Percentiles rank a stretch among this genome's conserved stretches.
These are phyloP conservation scores for Entosphenus tridentatus DNA, from an alignment of 2,113 vertebrate species.

Conservation along the genomic window DNA sequence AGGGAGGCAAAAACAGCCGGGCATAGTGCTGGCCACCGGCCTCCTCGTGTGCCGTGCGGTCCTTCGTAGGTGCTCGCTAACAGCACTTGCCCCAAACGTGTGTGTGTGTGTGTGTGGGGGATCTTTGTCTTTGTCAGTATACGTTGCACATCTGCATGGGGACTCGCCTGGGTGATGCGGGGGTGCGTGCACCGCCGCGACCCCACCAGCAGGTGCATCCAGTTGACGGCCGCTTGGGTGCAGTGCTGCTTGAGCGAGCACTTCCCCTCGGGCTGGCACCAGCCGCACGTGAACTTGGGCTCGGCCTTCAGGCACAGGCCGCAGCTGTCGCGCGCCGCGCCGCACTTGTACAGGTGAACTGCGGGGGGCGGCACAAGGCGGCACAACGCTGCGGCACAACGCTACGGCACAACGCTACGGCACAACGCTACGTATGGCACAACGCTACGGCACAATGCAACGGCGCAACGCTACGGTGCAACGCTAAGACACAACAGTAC, in stretches of 20 bases:
- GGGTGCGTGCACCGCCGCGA: constrained; percentile 89
- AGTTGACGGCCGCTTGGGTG: constrained; percentile 46
- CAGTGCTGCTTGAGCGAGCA: constrained; percentile 86
- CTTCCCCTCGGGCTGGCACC: constrained; percentile 65
- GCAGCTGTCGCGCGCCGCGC: constrained; percentile 72
- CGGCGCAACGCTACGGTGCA: background rate
- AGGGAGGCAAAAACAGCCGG: too few relatives aligned
- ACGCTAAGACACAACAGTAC: too few relatives aligned
- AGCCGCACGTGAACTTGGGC: constrained; percentile 69
- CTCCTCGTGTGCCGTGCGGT: too few relatives aligned
- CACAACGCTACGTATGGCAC: too few relatives aligned
- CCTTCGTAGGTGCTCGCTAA: too few relatives aligned
- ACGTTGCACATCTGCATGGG: too few relatives aligned
- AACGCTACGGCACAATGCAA: too few relatives aligned
- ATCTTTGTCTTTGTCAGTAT: too few relatives aligned
- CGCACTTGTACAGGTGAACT: constrained; percentile 95
- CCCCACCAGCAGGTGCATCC: constrained; percentile 58
- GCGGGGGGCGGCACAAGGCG: constrained; percentile 9
- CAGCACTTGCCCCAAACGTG: too few relatives aligned
- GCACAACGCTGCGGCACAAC: background rate
- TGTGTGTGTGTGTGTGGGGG: too few relatives aligned
- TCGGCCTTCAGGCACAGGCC: constrained; percentile 87
- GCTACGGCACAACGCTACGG: too few relatives aligned
- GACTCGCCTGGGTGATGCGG: constrained; percentile 30
- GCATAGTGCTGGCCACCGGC: too few relatives aligned